Base-by-base conservation (phyloP, 2,888 invertebrate genomes). In the Drosophila putrida region DNA sequence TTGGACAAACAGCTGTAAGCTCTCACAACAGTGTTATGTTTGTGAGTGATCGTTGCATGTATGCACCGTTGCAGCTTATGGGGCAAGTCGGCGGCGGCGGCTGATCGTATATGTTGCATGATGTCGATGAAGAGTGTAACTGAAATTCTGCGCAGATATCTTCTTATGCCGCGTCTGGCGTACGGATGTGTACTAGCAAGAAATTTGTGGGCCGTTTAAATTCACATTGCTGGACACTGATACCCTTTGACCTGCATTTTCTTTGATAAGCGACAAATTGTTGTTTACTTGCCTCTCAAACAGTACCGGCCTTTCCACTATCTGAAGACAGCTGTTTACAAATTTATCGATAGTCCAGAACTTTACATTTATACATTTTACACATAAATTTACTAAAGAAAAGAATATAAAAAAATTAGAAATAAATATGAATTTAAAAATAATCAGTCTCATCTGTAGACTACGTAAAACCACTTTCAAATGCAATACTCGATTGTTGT, bases 171-270 rank as follows among this genome's bases (percentile, higher is more conserved):
- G 61, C 59, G 71, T 31, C 31, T 62, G 64, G 49, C 69, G 63
- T 61, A 31, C 61, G 44, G 46, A 39, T 50, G 53, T 53, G 20
- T 41, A 77, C 73, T 80, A 77, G 68, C 46, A 6, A 25, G 15
- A 46, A 46, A 38, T 20, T 4, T 4, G 47, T 33, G 39, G 39
- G 33, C 33, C 59, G 44, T 35, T 57, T 11, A 44, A 57, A 35
- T 25, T 13, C 35, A 41, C 43, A 46, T 27, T 13, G 4, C 36
- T 27, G 39, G 50, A 6, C 8, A 11, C 35, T 54, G 78, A 78
- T 78, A 78, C 43, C 68, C 78, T 70, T 20, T 77, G 63, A 78
- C 77, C 78, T 80, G 63, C 58, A 62, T 71, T 78, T 65, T 38
- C 46, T 28, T 53, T 75, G 76, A 60, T 66, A 71, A 77, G 79